A percentile compares a stretch with the other conserved stretches of the same genome.
Evolutionary conservation across 2,888 invertebrate species (phyloP).

Genomic region (Melinaea marsaeus): DNA sequence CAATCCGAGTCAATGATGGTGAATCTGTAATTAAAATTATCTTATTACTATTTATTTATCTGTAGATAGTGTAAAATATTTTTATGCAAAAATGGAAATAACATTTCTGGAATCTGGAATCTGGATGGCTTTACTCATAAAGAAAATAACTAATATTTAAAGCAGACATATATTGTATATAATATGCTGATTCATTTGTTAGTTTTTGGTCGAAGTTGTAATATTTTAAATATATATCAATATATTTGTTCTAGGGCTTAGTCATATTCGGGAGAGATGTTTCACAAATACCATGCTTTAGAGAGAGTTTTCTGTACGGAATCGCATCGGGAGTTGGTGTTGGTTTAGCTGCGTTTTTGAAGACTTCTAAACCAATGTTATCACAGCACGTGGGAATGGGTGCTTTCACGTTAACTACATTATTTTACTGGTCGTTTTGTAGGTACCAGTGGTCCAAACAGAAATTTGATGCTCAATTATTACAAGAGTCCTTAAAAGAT

Average conservation of each 20-base stretch:
- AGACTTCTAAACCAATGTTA: constrained; percentile 81
- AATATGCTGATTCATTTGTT: no score
- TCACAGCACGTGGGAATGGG: constrained; percentile 83
- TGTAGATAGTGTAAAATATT: no score
- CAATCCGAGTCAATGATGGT: no score
- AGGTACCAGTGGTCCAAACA: constrained; percentile 82
- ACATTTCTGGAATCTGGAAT: no score
- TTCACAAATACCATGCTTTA: constrained; percentile 87
- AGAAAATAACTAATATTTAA: no score
- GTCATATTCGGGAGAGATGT: constrained; percentile 84
- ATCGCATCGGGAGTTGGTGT: constrained; percentile 82
- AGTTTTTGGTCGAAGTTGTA: no score
- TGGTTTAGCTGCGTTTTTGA: constrained; percentile 84
- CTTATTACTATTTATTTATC: no score
- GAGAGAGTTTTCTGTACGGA: constrained; percentile 86
- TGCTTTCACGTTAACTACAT: constrained; percentile 80
- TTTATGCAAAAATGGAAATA: no score
- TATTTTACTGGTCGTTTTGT: constrained; percentile 84
- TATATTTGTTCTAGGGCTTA: constrained; percentile 67
- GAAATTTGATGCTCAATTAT: constrained; percentile 80
- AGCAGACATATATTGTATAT: no score
- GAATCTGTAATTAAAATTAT: no score
- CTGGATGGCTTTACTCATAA: no score
- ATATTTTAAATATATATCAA: constrained; percentile 39
- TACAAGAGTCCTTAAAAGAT: constrained; percentile 80